These are phyloP conservation scores for Sinonovacula constricta DNA, from an alignment of 1,140 invertebrate species.

Conservation along the genomic window DNA sequence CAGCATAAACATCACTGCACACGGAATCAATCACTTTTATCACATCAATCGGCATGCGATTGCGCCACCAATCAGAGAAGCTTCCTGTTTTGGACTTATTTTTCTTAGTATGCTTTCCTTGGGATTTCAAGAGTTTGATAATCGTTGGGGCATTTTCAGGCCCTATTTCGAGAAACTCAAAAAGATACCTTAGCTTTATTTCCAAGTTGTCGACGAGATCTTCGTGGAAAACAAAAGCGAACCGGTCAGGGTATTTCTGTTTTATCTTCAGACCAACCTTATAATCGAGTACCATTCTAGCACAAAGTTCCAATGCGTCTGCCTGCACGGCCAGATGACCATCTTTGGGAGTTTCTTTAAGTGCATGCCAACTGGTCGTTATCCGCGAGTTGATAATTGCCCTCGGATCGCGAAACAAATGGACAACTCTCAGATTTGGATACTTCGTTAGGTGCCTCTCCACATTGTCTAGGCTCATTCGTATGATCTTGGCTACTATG, in stretches of 20 bases:
- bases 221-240: constrained; percentile 15
- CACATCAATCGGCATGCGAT: constrained; percentile 2
- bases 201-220: constrained; percentile 5
- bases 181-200: constrained; percentile 1
- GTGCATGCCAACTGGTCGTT: constrained; percentile 25
- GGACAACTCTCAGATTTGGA: constrained; percentile 18
- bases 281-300: constrained; percentile 9
- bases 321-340: not conserved
- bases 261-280: not conserved
- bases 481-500: constrained; percentile 11
- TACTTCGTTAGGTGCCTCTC: constrained; percentile 7
- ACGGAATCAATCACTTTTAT: constrained; percentile 30
- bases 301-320: constrained; percentile 7
- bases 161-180: constrained; percentile 12
- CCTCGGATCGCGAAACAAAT: constrained; percentile 36
- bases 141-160: not conserved
- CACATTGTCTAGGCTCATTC: constrained; percentile 25
- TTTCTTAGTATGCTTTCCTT: constrained; percentile 14
- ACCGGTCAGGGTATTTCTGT: constrained; percentile 10
- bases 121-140: not conserved
- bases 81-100: not conserved
- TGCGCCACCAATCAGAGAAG: constrained; percentile 16
- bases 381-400: constrained; percentile 39
- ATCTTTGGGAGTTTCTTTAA: not conserved
- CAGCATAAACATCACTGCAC: constrained; percentile 3